Base-by-base conservation (phyloP, 2,113 vertebrate genomes). In the Sander vitreus region DNA sequence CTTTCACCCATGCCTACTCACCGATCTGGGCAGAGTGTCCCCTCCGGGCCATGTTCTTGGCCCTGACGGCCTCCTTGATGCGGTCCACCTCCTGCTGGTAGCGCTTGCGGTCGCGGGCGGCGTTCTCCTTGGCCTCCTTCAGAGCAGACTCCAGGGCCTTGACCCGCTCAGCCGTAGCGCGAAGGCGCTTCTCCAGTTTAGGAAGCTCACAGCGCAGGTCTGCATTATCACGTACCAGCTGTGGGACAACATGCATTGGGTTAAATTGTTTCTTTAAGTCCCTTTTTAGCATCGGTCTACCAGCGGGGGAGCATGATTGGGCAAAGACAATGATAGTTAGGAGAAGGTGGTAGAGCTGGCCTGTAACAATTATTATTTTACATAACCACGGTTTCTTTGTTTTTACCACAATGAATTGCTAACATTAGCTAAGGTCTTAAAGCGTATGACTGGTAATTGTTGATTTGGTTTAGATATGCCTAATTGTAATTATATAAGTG, bases 161-260 rank as follows among this genome's bases (percentile, higher is more conserved):
- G 85, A 99, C 97, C 91, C 98, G 95, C 84, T 99, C 98, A 36
- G 98, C 97, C 65, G 98, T 99, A 85, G 98, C 98, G 72, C 98
- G 93, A 78, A 99, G 97, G 79, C 98, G 95, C 87, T 99, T 99
- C 89, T 99, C 98, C 95, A 99, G 95, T 93, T 99, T 99, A 12
- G 98, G 98, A 94, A 99, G 98, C 84, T 99, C 98, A 73, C 98
- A 99, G 84, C 98, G 98, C 92, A 99, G 96, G 95, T 99, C 98
- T 90, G 98, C 98, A 87, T 99, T 99, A 89, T 99, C 98, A 87
- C 98, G 98, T 84, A 99, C 98, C 96, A 99, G 94, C 98, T 99
- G 90, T 50, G 33, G 63, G 21, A 59, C 23, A 19, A 23, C 6
- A 23, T 0, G 18, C 14, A 71, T 25, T 6, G 0, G 1, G 43